Percentiles rank a stretch among this genome's conserved stretches.
phyloP scores from a whole-genome alignment of 2,797 vertebrate species.

The Chaetodon trifasciatus region DNA sequence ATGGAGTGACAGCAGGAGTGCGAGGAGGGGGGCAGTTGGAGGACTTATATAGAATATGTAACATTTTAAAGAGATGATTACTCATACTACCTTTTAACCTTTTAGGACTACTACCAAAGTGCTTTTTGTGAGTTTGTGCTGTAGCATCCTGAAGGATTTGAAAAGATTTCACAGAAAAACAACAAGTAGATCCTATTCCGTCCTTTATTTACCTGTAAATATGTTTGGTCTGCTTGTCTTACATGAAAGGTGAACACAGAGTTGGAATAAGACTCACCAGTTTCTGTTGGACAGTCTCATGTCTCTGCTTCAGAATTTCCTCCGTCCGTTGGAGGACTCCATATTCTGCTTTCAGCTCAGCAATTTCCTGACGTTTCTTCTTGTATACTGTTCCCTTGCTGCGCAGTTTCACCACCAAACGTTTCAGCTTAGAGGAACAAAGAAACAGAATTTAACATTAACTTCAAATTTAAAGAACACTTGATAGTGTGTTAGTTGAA shows the following conservation, averaged over 20 bases:
- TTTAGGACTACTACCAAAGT: not conserved
- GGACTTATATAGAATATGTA: not conserved
- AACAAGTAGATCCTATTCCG: not conserved
- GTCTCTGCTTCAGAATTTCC: slow-evolving; percentile 91
- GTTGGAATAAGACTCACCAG: slow-evolving; percentile 86
- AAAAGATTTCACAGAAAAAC: not conserved
- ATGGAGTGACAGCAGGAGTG: slow-evolving; percentile 5
- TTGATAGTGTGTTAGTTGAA: not conserved
- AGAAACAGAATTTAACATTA: slow-evolving; percentile 19
- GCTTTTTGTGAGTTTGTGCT: not conserved
- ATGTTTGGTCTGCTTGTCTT: not conserved
- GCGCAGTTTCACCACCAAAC: slow-evolving; percentile 92
- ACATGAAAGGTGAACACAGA: not conserved
- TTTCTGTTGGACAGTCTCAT: slow-evolving; percentile 89
- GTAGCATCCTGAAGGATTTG: not conserved
- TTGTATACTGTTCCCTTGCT: slow-evolving; percentile 93
- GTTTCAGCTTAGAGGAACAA: slow-evolving; percentile 88
- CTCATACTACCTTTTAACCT: not conserved
- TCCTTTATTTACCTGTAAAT: not conserved
- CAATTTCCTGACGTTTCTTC: slow-evolving; percentile 92
- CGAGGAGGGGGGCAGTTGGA: slow-evolving; percentile 35
- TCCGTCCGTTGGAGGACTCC: slow-evolving; percentile 95
- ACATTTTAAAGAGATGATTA: not conserved
- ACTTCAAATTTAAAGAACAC: not conserved
- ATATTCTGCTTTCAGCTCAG: slow-evolving; percentile 90